These are phyloP conservation scores for Aphelocoma californica DNA, from an alignment of 2,797 vertebrate species.

Conservation along the genomic window DNA sequence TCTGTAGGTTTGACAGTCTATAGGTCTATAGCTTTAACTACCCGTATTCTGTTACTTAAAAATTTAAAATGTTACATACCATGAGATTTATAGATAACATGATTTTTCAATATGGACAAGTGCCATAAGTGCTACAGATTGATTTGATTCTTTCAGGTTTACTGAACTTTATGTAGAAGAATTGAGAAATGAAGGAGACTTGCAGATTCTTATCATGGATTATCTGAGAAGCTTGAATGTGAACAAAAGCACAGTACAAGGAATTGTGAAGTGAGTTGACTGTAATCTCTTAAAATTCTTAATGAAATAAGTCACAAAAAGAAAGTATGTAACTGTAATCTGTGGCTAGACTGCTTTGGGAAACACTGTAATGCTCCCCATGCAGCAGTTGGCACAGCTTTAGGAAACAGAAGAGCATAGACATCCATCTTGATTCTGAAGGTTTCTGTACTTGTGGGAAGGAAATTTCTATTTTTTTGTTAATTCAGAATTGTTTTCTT, in stretches of 20 bases:
- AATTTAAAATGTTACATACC: neutral
- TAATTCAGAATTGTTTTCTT: neutral
- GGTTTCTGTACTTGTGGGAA: neutral
- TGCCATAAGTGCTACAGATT: neutral
- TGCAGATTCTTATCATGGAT: conserved; percentile 88
- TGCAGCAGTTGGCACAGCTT: neutral
- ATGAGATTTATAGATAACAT: neutral
- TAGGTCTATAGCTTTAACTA: neutral
- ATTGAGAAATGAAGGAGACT: conserved; percentile 88
- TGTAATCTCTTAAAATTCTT: neutral
- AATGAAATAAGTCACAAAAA: neutral
- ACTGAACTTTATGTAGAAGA: conserved; percentile 97
- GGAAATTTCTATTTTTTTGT: neutral
- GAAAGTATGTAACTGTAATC: neutral
- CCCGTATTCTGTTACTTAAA: neutral
- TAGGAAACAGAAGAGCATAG: neutral
- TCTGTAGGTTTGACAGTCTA: neutral
- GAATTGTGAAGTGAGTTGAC: conserved; percentile 88
- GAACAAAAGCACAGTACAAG: conserved; percentile 81
- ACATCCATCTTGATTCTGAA: neutral
- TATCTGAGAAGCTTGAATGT: conserved; percentile 89
- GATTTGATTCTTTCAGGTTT: conserved; percentile 78
- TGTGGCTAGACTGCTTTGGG: neutral
- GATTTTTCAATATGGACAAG: neutral
- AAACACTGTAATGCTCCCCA: neutral